Percentiles rank a stretch among this genome's conserved stretches.
These are phyloP conservation scores for Ectropis grisescens DNA, from an alignment of 1,140 invertebrate genomes.

Conservation along the genomic window DNA sequence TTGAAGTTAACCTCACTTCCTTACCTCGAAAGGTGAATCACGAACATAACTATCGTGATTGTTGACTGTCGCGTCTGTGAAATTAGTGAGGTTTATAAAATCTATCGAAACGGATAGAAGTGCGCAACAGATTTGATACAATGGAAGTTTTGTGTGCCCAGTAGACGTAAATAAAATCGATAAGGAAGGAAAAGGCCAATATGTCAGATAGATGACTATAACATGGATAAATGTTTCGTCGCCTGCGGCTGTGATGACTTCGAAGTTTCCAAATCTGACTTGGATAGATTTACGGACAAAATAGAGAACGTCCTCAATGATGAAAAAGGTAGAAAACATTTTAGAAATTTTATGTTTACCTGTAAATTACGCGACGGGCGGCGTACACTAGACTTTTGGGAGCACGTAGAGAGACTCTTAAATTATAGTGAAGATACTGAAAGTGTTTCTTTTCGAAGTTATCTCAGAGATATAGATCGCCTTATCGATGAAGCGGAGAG, in stretches of 20 bases:
- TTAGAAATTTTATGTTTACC: conserved; percentile 60
- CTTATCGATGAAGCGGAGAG: conserved; percentile 49
- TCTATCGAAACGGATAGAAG: too few relatives aligned
- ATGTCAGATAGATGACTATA: conserved; percentile 28
- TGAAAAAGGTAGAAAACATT: conserved; percentile 53
- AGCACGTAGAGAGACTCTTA: conserved; percentile 45
- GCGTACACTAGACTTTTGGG: conserved; percentile 48
- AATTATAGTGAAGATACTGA: conserved; percentile 33
- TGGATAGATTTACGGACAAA: conserved; percentile 64
- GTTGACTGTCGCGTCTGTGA: neutral
- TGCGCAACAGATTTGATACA: neutral
- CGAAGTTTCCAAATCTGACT: conserved; percentile 56
- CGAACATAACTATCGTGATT: neutral
- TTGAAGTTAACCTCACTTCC: conserved; percentile 49
- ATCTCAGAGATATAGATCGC: conserved; percentile 33
- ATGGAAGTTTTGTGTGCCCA: conserved; percentile 1
- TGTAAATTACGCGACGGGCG: conserved; percentile 49
- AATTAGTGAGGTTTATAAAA: conserved; percentile 1
- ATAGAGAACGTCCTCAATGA: conserved; percentile 64
- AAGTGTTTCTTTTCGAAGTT: conserved; percentile 24
- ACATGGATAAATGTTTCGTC: conserved; percentile 62
- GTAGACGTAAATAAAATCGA: conserved; percentile 24
- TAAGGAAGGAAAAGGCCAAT: conserved; percentile 24
- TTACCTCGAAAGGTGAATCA: conserved; percentile 31
- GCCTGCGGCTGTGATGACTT: conserved; percentile 56